Percentiles rank a stretch among this genome's conserved stretches.
Evolutionary conservation across 2,888 invertebrate genomes (phyloP).

Genomic region (Caenorhabditis becei): DNA sequence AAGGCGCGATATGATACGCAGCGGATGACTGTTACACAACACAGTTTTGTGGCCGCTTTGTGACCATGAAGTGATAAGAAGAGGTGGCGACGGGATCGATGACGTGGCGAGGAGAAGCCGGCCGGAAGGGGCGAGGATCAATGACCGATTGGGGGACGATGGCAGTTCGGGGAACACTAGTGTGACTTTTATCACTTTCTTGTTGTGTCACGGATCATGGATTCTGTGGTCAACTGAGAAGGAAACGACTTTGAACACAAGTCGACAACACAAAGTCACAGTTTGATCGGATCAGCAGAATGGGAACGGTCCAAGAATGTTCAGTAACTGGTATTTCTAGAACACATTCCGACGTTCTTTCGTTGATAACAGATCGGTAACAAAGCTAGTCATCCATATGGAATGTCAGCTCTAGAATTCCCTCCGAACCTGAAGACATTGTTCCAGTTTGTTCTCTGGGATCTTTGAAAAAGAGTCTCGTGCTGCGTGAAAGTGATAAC

Average conservation of each 20-base stretch:
- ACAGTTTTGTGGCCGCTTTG: constrained; percentile 24
- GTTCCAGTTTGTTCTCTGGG: constrained; percentile 2
- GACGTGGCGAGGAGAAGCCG: constrained; percentile 23
- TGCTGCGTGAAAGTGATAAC: constrained; percentile 18
- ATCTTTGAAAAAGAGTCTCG: constrained; percentile 55
- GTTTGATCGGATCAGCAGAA: not conserved
- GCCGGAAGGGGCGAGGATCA: constrained; percentile 35
- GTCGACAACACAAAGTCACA: not conserved
- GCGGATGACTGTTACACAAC: constrained; percentile 28
- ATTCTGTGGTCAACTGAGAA: constrained; percentile 21
- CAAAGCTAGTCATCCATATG: too few relatives aligned
- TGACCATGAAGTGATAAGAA: constrained; percentile 49
- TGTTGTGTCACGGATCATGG: constrained; percentile 20
- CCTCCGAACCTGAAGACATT: too few relatives aligned
- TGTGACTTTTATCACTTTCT: constrained; percentile 42
- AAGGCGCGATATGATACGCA: constrained; percentile 8
- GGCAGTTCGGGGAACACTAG: constrained; percentile 46
- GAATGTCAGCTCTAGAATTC: too few relatives aligned
- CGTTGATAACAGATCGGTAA: too few relatives aligned
- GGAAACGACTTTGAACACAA: constrained; percentile 1
- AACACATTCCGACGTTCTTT: not conserved
- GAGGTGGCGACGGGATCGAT: constrained; percentile 23
- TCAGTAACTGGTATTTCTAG: too few relatives aligned
- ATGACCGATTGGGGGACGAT: constrained; percentile 20
- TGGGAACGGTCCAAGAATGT: not conserved